Conservation (phyloP, 2,113 vertebrate genomes). For the Erinaceus europaeus region DNA sequence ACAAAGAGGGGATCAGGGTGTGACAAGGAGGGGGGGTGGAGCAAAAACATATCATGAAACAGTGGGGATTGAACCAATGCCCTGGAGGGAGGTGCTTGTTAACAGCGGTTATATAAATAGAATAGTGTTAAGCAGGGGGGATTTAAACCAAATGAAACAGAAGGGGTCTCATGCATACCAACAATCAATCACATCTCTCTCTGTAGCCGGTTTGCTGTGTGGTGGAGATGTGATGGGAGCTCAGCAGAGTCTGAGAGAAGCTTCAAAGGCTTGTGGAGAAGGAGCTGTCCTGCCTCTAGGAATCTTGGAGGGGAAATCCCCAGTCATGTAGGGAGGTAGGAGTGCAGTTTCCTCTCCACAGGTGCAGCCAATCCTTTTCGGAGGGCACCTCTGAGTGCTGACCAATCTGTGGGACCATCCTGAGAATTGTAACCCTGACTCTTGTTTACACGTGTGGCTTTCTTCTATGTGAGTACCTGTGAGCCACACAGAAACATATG, state of each 20-base stretch:
- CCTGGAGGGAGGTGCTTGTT: no score
- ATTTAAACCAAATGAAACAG: no score
- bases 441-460: neutral
- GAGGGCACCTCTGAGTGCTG: neutral
- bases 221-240: neutral
- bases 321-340: neutral
- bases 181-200: neutral
- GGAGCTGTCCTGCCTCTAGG: neutral
- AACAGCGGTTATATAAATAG: no score
- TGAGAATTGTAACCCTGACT: neutral
- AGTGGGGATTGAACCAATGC: no score
- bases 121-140: no score
- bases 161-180: no score
- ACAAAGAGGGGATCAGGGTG: no score
- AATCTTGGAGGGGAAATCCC: neutral
- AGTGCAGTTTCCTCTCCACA: neutral
- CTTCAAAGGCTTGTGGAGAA: neutral
- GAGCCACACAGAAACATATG: neutral
- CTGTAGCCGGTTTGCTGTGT: neutral
- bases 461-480: neutral
- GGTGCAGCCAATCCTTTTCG: neutral
- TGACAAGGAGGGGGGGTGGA: no score
- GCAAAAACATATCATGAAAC: no score
- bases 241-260: neutral
- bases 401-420: neutral